Conservation (phyloP, 2,888 invertebrate genomes). For the Andricus curvator region DNA sequence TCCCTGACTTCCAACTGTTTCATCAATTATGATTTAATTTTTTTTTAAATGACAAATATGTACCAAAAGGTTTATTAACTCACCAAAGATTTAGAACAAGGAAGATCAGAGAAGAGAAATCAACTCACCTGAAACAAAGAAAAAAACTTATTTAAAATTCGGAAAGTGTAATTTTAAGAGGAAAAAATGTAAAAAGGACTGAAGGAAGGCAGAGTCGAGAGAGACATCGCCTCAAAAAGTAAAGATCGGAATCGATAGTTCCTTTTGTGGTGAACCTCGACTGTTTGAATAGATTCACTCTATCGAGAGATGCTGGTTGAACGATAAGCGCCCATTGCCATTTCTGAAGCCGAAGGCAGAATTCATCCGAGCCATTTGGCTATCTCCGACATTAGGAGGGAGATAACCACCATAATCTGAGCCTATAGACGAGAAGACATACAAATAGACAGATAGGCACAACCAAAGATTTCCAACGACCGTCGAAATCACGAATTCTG, state of each 20-base stretch:
- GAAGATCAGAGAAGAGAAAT: not conserved
- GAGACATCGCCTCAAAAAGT: not conserved
- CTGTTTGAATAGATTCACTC: constrained; percentile 53
- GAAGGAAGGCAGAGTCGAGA: not conserved
- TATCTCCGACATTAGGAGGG: constrained; percentile 63
- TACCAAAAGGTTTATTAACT: not conserved
- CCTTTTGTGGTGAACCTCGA: constrained; percentile 56
- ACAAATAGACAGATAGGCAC: constrained; percentile 27
- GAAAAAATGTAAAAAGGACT: not conserved
- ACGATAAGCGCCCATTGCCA: constrained; percentile 57
- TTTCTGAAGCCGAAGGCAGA: constrained; percentile 56
- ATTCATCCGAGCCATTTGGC: constrained; percentile 69
- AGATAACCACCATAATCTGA: constrained; percentile 38
- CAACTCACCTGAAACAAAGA: constrained; percentile 27
- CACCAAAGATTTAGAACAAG: not conserved
- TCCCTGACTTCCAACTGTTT: no score
- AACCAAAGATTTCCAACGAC: constrained; percentile 4
- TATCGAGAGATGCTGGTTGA: constrained; percentile 58
- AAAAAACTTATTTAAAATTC: not conserved
- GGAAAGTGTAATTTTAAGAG: not conserved
- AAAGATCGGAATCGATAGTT: constrained; percentile 54
- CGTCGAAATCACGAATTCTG: not conserved
- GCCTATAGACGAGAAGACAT: constrained; percentile 8
- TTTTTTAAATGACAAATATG: not conserved
- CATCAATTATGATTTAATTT: no score